These are phyloP conservation scores for Agrotis ipsilon DNA, from an alignment of 2,888 invertebrate genomes.

Conservation along the genomic window DNA sequence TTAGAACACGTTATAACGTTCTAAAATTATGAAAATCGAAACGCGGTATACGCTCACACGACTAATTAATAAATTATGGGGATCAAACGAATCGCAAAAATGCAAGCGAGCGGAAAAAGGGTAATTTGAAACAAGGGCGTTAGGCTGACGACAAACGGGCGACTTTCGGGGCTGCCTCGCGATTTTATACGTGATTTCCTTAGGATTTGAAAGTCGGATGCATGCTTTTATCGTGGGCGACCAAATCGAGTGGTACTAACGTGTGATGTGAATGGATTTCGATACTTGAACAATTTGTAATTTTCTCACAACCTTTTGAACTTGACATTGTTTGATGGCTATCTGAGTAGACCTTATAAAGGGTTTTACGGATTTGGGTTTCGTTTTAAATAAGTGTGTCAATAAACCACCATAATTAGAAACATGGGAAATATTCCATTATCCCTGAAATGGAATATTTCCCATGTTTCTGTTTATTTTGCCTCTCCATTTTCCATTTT, in stretches of 20 bases:
- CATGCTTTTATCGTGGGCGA: conserved; percentile 33
- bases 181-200: conserved; percentile 57
- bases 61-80: conserved; percentile 62
- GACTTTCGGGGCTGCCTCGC: conserved; percentile 42
- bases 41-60: conserved; percentile 26
- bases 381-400: neutral
- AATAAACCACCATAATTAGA: no score
- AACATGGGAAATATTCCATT: no score
- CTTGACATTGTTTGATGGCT: neutral
- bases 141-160: conserved; percentile 50
- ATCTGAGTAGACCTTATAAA: neutral
- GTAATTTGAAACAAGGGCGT: conserved; percentile 60
- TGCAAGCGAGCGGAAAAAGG: conserved; percentile 63
- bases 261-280: conserved; percentile 18
- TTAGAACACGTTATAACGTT: neutral
- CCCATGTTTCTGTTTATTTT: no score
- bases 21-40: conserved; percentile 46
- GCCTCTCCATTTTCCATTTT: no score
- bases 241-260: conserved; percentile 35
- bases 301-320: conserved; percentile 1
- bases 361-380: neutral
- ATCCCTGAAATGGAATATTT: no score
- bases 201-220: conserved; percentile 57
- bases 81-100: conserved; percentile 64
- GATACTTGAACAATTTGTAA: conserved; percentile 16